Conservation (phyloP, 2,113 vertebrate genomes). For the Xiphophorus hellerii region DNA sequence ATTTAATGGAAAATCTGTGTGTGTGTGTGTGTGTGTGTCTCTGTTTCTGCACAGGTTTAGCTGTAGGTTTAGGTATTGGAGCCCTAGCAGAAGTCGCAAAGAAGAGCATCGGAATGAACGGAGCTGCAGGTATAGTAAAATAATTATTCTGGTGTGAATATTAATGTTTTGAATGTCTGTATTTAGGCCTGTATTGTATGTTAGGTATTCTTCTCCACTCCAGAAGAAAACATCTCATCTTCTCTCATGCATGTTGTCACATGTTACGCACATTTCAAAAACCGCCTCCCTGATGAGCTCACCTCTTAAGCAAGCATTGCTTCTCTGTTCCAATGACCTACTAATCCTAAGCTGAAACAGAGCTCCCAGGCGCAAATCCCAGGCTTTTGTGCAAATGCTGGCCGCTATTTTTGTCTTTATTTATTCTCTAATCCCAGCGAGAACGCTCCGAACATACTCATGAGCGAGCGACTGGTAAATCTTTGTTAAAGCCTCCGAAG, state of each 20-base stretch:
- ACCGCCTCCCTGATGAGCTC: not conserved
- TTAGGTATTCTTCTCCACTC: not conserved
- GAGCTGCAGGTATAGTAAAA: conserved; percentile 77
- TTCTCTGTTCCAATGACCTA: conserved; percentile 6
- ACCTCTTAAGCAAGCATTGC: conserved; percentile 16
- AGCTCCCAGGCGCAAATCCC: conserved; percentile 16
- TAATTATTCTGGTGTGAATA: not conserved
- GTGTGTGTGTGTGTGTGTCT: not conserved
- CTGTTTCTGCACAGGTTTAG: conserved; percentile 83
- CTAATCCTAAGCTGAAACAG: conserved; percentile 36
- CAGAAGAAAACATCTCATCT: not conserved
- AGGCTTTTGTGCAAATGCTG: conserved; percentile 25
- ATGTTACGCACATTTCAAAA: not conserved
- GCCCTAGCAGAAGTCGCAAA: conserved; percentile 96
- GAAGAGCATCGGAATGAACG: conserved; percentile 88
- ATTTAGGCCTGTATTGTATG: not conserved
- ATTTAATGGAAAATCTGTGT: not conserved
- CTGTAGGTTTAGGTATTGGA: conserved; percentile 93
- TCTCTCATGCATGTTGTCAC: conserved; percentile 18
- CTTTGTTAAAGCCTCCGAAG: conserved; percentile 41
- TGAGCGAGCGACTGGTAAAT: conserved; percentile 21
- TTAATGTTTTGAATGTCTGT: not conserved
- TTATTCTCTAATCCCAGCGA: conserved; percentile 35
- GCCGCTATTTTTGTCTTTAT: conserved; percentile 18
- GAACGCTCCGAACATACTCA: not conserved